Percentiles rank a stretch among this genome's conserved stretches.
Conservation (phyloP, 1,140 invertebrate genomes). For the Apis florea region DNA sequence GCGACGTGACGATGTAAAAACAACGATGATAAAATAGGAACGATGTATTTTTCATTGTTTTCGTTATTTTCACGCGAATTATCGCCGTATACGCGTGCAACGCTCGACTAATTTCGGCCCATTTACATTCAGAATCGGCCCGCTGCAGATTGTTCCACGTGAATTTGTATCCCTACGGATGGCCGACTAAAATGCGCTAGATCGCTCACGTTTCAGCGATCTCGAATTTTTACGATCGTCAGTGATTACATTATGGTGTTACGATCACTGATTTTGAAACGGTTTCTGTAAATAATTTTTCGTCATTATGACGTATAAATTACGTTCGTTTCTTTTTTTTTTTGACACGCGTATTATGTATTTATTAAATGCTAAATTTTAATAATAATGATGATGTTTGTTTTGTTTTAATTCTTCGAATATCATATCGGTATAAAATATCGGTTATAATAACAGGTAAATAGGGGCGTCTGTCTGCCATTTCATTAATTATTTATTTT, state of each 20-base stretch:
- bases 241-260: slow-evolving; percentile 29
- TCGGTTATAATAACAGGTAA: no score
- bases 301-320: not conserved
- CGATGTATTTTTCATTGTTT: not conserved
- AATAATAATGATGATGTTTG: no score
- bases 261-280: not conserved
- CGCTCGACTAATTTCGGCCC: not conserved
- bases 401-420: no score
- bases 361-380: no score
- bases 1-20: not conserved
- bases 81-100: not conserved
- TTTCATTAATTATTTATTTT: no score
- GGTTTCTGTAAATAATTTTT: not conserved
- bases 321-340: not conserved
- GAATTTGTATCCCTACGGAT: slow-evolving; percentile 11
- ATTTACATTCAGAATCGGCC: slow-evolving; percentile 13
- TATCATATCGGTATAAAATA: no score
- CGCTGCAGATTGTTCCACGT: not conserved
- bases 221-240: not conserved
- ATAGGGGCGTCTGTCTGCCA: no score
- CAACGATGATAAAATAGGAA: not conserved
- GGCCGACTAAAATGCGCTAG: not conserved
- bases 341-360: no score
- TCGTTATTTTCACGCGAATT: not conserved
- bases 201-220: not conserved